Percentiles rank a stretch among this genome's conserved stretches.
phyloP scores from a whole-genome alignment of 2,113 vertebrate species.

The Gallinago jamesoni region DNA sequence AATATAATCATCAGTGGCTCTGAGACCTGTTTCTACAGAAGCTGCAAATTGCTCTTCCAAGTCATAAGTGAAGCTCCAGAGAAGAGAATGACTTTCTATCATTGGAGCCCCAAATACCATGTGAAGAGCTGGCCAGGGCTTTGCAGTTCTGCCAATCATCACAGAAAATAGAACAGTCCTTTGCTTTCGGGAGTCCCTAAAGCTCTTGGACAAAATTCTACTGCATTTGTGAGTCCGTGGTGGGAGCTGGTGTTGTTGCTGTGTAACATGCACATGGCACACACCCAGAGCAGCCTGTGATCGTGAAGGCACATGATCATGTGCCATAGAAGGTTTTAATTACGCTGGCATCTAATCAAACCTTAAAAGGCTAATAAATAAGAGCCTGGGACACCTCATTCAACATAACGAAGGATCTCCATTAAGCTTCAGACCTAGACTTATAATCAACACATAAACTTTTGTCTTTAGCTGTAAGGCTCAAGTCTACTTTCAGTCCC shows the following conservation, averaged over 20 bases:
- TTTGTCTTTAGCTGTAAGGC: not conserved
- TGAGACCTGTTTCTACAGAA: not conserved
- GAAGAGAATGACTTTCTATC: not conserved
- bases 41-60: not conserved
- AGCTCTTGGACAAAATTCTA: not conserved
- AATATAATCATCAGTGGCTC: not conserved
- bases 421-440: not conserved
- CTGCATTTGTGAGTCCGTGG: not conserved
- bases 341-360: not conserved
- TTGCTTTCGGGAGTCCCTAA: not conserved
- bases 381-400: not conserved
- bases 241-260: not conserved
- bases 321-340: conserved; percentile 30
- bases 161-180: not conserved
- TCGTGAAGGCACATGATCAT: not conserved
- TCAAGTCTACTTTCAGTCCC: not conserved
- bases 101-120: not conserved
- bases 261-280: not conserved
- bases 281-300: not conserved
- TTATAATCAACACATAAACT: not conserved
- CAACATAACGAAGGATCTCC: not conserved
- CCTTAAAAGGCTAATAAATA: not conserved
- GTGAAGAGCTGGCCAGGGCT: not conserved
- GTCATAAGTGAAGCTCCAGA: not conserved
- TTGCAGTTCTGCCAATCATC: not conserved